Evolutionary conservation across 2,888 invertebrate genomes (phyloP).

Genomic region (Stegophylla sp.): DNA sequence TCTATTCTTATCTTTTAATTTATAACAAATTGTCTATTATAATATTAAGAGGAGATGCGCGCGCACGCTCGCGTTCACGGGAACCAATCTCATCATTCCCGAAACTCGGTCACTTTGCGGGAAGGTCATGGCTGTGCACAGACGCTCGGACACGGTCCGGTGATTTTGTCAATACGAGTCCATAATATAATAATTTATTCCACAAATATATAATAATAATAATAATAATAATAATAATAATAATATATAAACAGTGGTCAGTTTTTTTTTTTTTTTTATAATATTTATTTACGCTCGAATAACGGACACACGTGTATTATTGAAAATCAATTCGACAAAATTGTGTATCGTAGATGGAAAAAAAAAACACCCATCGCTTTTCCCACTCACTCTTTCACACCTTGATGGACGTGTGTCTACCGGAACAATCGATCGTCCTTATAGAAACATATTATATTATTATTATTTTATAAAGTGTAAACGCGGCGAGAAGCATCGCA

Average conservation of each 20-base stretch:
- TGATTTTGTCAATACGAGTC: conserved; percentile 45
- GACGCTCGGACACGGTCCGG: conserved; percentile 14
- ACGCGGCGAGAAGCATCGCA: no score
- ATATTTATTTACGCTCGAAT: background rate
- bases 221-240: background rate
- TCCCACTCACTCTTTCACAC: no score
- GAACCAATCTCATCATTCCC: conserved; percentile 22
- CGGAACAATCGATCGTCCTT: conserved; percentile 2
- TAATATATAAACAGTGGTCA: conserved; percentile 34
- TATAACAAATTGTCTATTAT: background rate
- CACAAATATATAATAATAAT: no score
- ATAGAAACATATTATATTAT: no score
- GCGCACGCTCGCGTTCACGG: conserved; percentile 3
- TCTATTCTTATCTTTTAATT: background rate
- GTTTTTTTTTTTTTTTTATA: no score
- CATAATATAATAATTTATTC: background rate
- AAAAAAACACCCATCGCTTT: no score
- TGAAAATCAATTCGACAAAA: no score
- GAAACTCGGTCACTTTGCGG: conserved; percentile 39
- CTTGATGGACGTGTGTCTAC: background rate
- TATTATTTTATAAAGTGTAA: no score
- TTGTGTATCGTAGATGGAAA: no score
- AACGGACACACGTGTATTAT: no score
- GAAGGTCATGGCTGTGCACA: conserved; percentile 38
- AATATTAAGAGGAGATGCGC: background rate